Conservation (phyloP, 2,888 invertebrate species). For the Acronicta aceris region DNA sequence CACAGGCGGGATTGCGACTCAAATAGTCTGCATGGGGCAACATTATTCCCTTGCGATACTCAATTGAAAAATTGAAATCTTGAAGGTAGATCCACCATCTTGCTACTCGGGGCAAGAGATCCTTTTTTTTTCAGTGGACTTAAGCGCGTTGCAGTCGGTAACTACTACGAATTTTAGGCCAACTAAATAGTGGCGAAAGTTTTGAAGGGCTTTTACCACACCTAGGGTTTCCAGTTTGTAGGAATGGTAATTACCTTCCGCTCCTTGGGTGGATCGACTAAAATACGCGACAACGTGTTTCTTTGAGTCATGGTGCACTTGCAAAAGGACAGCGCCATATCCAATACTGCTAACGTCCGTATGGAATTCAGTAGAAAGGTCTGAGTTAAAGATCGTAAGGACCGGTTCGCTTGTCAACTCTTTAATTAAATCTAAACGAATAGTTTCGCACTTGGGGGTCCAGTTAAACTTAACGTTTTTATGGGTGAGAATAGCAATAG, state of each 20-base stretch:
- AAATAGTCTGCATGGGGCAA: constrained; percentile 10
- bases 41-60: constrained; percentile 5
- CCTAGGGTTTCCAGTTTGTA: constrained; percentile 11
- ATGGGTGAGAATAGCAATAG: too few species aligned
- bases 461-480: too few species aligned
- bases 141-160: constrained; percentile 11
- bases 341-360: not conserved
- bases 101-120: not conserved
- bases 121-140: constrained; percentile 3
- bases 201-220: constrained; percentile 3
- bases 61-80: constrained; percentile 4
- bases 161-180: constrained; percentile 5
- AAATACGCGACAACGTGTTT: constrained; percentile 5
- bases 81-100: constrained; percentile 11
- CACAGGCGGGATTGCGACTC: not conserved
- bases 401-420: too few species aligned
- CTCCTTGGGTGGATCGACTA: too few species aligned
- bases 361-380: too few species aligned
- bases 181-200: constrained; percentile 15
- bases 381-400: too few species aligned
- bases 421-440: too few species aligned
- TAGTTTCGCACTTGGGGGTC: too few species aligned
- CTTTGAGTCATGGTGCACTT: not conserved
- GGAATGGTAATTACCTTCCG: constrained; percentile 1
- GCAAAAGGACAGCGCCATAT: constrained; percentile 4